These are phyloP conservation scores for Cremastinae sp. DNA, from an alignment of 2,888 invertebrate genomes.

Conservation along the genomic window DNA sequence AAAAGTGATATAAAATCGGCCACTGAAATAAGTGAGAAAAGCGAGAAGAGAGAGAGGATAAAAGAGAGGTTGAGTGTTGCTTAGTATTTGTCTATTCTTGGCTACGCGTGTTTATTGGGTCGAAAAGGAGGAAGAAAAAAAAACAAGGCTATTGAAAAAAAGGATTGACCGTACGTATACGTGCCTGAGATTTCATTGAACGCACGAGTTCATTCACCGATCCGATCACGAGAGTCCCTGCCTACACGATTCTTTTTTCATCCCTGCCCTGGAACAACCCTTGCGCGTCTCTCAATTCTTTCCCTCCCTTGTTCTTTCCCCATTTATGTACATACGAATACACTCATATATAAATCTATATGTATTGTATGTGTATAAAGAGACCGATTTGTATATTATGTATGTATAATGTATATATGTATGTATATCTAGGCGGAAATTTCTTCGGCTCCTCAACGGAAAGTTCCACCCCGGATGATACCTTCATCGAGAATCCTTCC, in stretches of 20 bases:
- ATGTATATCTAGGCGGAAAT: neutral
- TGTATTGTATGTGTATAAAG: neutral
- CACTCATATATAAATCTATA: neutral
- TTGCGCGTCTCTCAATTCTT: neutral
- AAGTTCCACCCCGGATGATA: constrained; percentile 1
- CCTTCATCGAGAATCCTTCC: constrained; percentile 31
- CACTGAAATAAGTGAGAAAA: constrained; percentile 10
- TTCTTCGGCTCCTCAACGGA: neutral
- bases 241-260: constrained; percentile 9
- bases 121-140: neutral
- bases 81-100: constrained; percentile 44
- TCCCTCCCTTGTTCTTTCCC: neutral
- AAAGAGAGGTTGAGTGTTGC: neutral
- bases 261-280: constrained; percentile 21
- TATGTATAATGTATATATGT: too few species aligned
- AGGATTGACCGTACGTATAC: constrained; percentile 47
- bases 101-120: constrained; percentile 45
- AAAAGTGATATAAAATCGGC: constrained; percentile 13
- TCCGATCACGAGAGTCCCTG: constrained; percentile 5
- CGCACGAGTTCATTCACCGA: constrained; percentile 52
- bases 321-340: neutral
- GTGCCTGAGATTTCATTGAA: constrained; percentile 48
- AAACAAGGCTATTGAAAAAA: neutral
- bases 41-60: constrained; percentile 1
- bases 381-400: too few species aligned